Evolutionary conservation across 1,140 invertebrate species (phyloP).

Genomic region (Zaprionus taronus): DNA sequence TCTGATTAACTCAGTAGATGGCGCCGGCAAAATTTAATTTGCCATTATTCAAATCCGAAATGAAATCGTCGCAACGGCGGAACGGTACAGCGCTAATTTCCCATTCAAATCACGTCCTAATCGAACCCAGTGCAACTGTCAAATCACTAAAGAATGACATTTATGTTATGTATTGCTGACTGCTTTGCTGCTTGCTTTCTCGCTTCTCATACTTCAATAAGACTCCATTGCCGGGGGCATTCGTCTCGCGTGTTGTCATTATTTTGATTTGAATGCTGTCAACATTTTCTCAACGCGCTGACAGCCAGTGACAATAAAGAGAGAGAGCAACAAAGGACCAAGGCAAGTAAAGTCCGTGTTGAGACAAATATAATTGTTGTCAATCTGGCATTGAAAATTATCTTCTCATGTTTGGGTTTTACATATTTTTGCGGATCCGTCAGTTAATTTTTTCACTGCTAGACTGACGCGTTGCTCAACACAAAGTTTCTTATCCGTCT

Average conservation of each 20-base stretch:
- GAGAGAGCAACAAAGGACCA: not conserved
- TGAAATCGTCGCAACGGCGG: constrained; percentile 9
- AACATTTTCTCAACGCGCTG: constrained; percentile 67
- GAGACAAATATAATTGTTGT: constrained; percentile 71
- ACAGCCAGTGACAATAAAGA: constrained; percentile 38
- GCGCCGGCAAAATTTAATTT: constrained; percentile 60
- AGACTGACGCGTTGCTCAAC: constrained; percentile 7
- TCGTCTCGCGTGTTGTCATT: constrained; percentile 41
- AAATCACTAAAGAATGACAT: constrained; percentile 74
- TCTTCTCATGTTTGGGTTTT: constrained; percentile 36
- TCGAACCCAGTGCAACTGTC: constrained; percentile 64
- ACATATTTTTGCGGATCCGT: constrained; percentile 8
- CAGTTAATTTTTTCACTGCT: constrained; percentile 37
- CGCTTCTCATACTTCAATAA: not conserved
- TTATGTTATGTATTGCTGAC: constrained; percentile 61
- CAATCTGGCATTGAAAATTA: constrained; percentile 62
- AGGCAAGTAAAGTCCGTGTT: not conserved
- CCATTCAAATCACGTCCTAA: constrained; percentile 71
- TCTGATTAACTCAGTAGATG: constrained; percentile 24
- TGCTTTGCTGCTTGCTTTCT: not conserved
- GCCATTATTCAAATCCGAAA: constrained; percentile 16
- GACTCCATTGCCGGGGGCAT: constrained; percentile 30
- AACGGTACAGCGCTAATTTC: constrained; percentile 62
- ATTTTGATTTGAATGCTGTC: constrained; percentile 79
- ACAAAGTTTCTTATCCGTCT: constrained; percentile 12